Conservation (phyloP, 2,113 vertebrate species). For the Romanogobio albipinnatus region DNA sequence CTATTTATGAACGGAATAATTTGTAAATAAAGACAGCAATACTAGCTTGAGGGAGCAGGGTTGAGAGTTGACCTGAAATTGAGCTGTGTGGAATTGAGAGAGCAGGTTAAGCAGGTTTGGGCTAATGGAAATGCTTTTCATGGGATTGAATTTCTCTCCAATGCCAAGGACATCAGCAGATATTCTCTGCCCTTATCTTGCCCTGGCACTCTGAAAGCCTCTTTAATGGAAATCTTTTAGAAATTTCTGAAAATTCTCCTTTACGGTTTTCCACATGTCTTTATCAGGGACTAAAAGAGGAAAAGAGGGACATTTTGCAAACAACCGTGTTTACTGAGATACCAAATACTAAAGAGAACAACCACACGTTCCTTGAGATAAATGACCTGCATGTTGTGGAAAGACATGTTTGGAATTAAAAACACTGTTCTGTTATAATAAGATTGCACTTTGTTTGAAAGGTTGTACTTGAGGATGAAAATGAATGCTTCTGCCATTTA, state of each 20-base stretch:
- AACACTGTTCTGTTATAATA: not conserved
- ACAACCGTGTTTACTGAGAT: not conserved
- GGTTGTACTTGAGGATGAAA: not conserved
- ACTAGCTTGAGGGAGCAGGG: not conserved
- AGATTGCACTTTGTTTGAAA: not conserved
- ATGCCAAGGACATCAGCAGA: constrained; percentile 32
- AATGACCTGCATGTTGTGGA: not conserved
- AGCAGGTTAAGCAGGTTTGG: constrained; percentile 6
- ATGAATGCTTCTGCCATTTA: not conserved
- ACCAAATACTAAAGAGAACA: not conserved
- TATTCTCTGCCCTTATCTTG: constrained; percentile 31
- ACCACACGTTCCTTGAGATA: not conserved
- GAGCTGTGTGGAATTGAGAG: constrained; percentile 16
- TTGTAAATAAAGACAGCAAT: not conserved
- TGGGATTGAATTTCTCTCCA: constrained; percentile 24
- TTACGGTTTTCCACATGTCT: constrained; percentile 13
- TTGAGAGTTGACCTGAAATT: not conserved
- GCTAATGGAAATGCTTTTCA: constrained; percentile 26
- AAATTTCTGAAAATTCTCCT: not conserved
- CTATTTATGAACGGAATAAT: not conserved
- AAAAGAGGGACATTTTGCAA: not conserved
- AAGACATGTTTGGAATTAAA: not conserved
- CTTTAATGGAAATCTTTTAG: constrained; percentile 27
- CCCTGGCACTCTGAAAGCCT: constrained; percentile 14
- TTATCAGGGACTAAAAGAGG: not conserved